Evolutionary conservation across 2,797 vertebrate genomes (phyloP).

Genomic region (Cyclura pinguis): DNA sequence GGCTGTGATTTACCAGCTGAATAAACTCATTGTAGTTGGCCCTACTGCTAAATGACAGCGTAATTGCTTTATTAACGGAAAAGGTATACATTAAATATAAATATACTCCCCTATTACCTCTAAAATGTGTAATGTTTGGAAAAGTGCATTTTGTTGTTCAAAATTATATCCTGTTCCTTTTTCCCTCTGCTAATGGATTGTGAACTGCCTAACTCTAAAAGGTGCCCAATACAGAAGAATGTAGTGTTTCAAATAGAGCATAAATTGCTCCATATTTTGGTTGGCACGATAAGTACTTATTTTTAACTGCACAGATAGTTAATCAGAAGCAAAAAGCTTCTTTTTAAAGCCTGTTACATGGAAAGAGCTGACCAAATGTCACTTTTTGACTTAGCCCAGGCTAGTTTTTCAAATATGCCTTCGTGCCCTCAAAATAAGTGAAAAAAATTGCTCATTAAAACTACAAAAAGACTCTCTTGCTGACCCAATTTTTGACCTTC

Average conservation of each 20-base stretch:
- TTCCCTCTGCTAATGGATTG: slow-evolving; percentile 27
- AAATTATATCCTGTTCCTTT: neutral
- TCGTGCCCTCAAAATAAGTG: slow-evolving; percentile 32
- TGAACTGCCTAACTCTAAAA: slow-evolving; percentile 16
- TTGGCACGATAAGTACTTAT: slow-evolving; percentile 35
- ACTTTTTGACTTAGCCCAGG: slow-evolving; percentile 31
- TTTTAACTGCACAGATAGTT: slow-evolving; percentile 30
- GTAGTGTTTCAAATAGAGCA: slow-evolving; percentile 15
- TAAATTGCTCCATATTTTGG: slow-evolving; percentile 39
- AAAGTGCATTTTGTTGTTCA: neutral
- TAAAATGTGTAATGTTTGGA: neutral
- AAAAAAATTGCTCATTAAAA: slow-evolving; percentile 51
- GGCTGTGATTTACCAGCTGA: neutral
- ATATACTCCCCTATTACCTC: slow-evolving; percentile 16
- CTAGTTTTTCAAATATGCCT: slow-evolving; percentile 40
- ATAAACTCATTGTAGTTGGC: neutral
- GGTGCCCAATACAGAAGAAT: slow-evolving; percentile 16
- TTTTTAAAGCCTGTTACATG: slow-evolving; percentile 29
- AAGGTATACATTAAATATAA: neutral
- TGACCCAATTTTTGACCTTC: slow-evolving; percentile 52
- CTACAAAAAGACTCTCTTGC: slow-evolving; percentile 29
- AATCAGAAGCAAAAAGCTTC: slow-evolving; percentile 6
- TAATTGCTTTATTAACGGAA: neutral
- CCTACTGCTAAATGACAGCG: neutral
- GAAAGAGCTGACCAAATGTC: slow-evolving; percentile 35